Evolutionary conservation across 2,797 vertebrate genomes (phyloP).

Genomic region (Pseudochaenichthys georgianus): DNA sequence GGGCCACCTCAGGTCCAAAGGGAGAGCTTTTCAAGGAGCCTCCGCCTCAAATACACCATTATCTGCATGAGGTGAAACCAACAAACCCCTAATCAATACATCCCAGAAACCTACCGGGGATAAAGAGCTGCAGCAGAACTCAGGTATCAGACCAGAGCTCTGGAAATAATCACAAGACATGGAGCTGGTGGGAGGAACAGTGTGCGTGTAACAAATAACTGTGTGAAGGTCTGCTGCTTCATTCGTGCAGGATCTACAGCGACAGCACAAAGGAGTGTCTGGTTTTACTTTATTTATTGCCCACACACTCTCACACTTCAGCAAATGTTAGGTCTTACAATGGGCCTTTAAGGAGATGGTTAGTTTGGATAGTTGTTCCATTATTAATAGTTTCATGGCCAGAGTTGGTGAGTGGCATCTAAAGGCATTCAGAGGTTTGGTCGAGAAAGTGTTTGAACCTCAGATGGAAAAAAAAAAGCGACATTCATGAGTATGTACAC

Average conservation of each 20-base stretch:
- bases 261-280: conserved; percentile 5
- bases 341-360: conserved; percentile 3
- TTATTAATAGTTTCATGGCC: background rate
- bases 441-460: background rate
- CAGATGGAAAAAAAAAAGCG: background rate
- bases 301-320: background rate
- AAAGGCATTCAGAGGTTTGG: background rate
- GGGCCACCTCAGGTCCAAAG: background rate
- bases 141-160: background rate
- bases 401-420: background rate
- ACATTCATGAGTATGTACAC: background rate
- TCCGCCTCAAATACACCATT: background rate
- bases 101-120: background rate
- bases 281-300: background rate
- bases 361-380: background rate
- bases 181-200: conserved; percentile 2
- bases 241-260: background rate
- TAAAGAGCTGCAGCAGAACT: conserved; percentile 21
- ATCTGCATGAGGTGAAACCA: conserved; percentile 10
- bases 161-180: conserved; percentile 11
- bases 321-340: background rate
- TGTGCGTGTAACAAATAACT: background rate
- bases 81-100: conserved; percentile 24
- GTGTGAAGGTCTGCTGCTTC: background rate
- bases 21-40: background rate